Base-by-base conservation (phyloP, 2,888 invertebrate genomes). In the Drosophila aldrichi region DNA sequence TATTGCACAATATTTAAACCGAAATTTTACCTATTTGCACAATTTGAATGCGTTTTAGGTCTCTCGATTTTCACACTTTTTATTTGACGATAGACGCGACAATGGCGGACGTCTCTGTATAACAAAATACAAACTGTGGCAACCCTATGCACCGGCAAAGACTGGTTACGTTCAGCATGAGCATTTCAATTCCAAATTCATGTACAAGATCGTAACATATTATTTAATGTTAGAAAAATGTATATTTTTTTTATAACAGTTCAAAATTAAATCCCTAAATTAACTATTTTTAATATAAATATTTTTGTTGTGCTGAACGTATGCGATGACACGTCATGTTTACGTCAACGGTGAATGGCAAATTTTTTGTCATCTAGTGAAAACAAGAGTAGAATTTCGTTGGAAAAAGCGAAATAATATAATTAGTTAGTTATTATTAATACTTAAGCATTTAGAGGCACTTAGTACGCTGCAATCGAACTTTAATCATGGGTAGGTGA, bases 81-180 rank as follows among this genome's bases (percentile, higher is more conserved):
- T 87, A 65, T 63, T 63, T 55, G 66, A 62, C 70, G 82, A 79
- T 74, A 85, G 91, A 91, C 91, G 91, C 91, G 91, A 91, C 79
- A 91, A 91, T 91, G 92, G 91, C 92, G 86, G 91, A 83, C 89
- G 88, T 86, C 89, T 82, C 82, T 81, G 81, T 89, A 82, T 82
- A 77, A 70, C 70, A 77, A 76, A 77, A 72, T 61, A 59, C 52
- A 32, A 56, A 58, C 51, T 32, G 55, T 86, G 82, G 73, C 87
- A 86, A 71, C 87, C 44, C 82, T 82, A 12, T 14, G n/a, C 32
- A 65, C 83, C 85, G 83, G 83, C 65, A 70, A 63, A 25, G 29
- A 34, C 5, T 48, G 77, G 79, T 29, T 59, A 46, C 82, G 54
- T 75, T 84, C 88, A 82, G 41, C 77, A 9, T 7, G 12, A 25